Evolutionary conservation across 2,797 vertebrate species (phyloP).

Genomic region (Bradypodion pumilum): DNA sequence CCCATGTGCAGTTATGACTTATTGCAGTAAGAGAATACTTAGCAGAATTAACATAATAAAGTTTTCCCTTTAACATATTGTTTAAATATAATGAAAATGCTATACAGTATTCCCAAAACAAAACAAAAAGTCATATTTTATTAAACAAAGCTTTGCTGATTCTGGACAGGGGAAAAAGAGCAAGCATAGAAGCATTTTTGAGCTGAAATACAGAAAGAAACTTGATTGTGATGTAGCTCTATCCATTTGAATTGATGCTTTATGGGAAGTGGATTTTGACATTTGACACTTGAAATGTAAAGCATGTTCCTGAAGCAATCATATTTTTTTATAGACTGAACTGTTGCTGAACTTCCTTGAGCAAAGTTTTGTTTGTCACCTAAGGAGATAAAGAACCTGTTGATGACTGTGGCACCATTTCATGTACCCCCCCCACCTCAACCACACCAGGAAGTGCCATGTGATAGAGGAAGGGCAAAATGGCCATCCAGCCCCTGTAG

Average conservation of each 20-base stretch:
- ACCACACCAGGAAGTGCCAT: too few relatives aligned
- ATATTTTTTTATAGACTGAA: conserved; percentile 11
- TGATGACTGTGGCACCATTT: too few relatives aligned
- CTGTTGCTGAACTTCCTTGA: conserved; percentile 55
- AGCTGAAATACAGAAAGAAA: background rate
- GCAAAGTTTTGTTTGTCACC: conserved; percentile 29
- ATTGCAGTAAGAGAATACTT: background rate
- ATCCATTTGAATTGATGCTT: conserved; percentile 23
- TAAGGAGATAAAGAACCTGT: conserved; percentile 11
- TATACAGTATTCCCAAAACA: background rate
- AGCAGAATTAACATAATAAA: background rate
- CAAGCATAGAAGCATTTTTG: background rate
- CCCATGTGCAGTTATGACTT: background rate
- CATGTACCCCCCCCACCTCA: too few relatives aligned
- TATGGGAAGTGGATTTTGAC: conserved; percentile 58
- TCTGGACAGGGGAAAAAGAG: background rate
- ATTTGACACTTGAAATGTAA: conserved; percentile 55
- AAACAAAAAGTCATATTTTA: too few relatives aligned
- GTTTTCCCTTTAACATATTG: background rate
- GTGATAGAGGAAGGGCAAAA: too few relatives aligned
- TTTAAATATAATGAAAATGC: background rate
- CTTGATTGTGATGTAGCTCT: background rate
- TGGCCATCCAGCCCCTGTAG: too few relatives aligned
- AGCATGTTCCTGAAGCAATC: conserved; percentile 28
- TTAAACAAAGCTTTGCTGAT: background rate